Evolutionary conservation across 2,888 invertebrate species (phyloP).

Genomic region (Monochamus alternatus): DNA sequence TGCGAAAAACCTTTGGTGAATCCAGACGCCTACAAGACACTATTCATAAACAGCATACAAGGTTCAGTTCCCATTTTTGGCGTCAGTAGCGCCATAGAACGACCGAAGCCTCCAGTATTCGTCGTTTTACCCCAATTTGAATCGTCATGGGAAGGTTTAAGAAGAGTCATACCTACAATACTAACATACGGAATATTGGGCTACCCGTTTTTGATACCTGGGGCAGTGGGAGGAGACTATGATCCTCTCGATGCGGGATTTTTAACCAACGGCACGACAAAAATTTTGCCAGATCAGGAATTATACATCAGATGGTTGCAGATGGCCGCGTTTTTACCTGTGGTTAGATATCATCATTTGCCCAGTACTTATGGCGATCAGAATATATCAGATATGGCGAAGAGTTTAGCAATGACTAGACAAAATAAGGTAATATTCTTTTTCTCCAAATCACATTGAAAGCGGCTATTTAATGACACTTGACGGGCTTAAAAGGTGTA

Average conservation of each 20-base stretch:
- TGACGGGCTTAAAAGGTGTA: too few relatives aligned
- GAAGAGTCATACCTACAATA: constrained; percentile 88
- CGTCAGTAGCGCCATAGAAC: constrained; percentile 85
- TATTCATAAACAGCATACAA: constrained; percentile 79
- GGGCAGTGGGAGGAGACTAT: constrained; percentile 94
- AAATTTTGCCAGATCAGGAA: constrained; percentile 82
- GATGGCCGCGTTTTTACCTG: constrained; percentile 91
- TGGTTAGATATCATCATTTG: constrained; percentile 91
- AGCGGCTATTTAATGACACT: too few relatives aligned
- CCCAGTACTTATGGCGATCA: constrained; percentile 92
- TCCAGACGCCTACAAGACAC: constrained; percentile 87
- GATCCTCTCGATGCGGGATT: constrained; percentile 75
- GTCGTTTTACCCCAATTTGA: constrained; percentile 89
- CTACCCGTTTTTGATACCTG: constrained; percentile 94
- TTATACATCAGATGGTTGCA: constrained; percentile 93
- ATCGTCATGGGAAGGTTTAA: constrained; percentile 86
- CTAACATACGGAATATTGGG: constrained; percentile 92
- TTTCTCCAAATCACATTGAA: too few relatives aligned
- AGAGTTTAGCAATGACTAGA: constrained; percentile 81
- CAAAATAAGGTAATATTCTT: constrained; percentile 76
- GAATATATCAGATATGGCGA: constrained; percentile 82
- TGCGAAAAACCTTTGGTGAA: constrained; percentile 82
- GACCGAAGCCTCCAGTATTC: constrained; percentile 90
- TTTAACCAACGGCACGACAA: constrained; percentile 69
- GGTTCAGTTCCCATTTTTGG: constrained; percentile 75